These are phyloP conservation scores for Moxostoma hubbsi DNA, from an alignment of 2,797 vertebrate species.

Conservation along the genomic window DNA sequence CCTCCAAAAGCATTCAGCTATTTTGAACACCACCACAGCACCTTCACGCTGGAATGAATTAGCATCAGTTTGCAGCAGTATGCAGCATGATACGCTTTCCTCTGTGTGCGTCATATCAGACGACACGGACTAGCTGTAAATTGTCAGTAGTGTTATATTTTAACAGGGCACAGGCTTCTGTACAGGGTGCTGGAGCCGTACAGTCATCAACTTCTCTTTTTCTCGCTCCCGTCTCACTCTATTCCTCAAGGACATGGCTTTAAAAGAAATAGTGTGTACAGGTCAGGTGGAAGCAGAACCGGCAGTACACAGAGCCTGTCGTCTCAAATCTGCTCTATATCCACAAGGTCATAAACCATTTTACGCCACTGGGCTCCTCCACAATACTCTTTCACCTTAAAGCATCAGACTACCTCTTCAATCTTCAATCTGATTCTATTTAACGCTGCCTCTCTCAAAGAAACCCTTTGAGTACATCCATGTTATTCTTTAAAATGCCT, in stretches of 20 bases:
- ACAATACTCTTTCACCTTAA: slow-evolving; percentile 13
- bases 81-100: slow-evolving; percentile 68
- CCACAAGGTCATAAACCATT: slow-evolving; percentile 51
- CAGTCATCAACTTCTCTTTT: slow-evolving; percentile 59
- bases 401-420: slow-evolving; percentile 30
- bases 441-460: slow-evolving; percentile 27
- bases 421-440: slow-evolving; percentile 35
- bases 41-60: slow-evolving; percentile 77
- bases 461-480: slow-evolving; percentile 19
- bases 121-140: slow-evolving; percentile 71
- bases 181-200: slow-evolving; percentile 71
- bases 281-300: slow-evolving; percentile 51
- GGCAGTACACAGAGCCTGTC: neutral
- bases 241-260: slow-evolving; percentile 76
- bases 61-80: slow-evolving; percentile 71
- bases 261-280: slow-evolving; percentile 67
- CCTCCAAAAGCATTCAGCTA: slow-evolving; percentile 36
- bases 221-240: slow-evolving; percentile 54
- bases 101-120: slow-evolving; percentile 67
- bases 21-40: slow-evolving; percentile 21
- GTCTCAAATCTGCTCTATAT: neutral
- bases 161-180: slow-evolving; percentile 67
- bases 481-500: slow-evolving; percentile 27
- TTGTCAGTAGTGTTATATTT: slow-evolving; percentile 75
- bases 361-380: slow-evolving; percentile 12